Base-by-base conservation (phyloP, 2,113 vertebrate genomes). In the Hystrix brachyura region DNA sequence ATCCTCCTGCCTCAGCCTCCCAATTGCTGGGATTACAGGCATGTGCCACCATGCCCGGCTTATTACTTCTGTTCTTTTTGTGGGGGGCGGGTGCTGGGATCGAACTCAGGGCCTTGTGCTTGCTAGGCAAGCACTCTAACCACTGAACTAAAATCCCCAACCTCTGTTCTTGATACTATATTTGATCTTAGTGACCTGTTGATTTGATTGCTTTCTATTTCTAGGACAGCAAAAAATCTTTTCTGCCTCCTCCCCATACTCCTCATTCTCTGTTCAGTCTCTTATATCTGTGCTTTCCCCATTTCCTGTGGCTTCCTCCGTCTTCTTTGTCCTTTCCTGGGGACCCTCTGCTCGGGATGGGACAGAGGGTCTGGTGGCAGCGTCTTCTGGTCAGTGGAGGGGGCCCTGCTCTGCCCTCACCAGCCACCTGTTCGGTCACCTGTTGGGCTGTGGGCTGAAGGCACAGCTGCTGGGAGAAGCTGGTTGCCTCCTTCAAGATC, bases 131-230 rank as follows among this genome's bases (percentile, higher is more conserved):
- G 38, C 38, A 38, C 38, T 38, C 38, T 38, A 38, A 38, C 38
- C 38, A 38, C 38, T 38, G 38, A 38, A 38, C 38, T 38, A 38
- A 38, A 38, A 38, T 38, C 38, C 38, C 38, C 38, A 38, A 48
- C 46, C 51, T 78, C 14, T 78, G 46, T 87, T 92, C 43, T 4
- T 72, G 69, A 29, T 59, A 13, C 57, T 69, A 46, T 79, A 46
- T 55, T 5, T 15, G 6, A 51, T 71, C 62, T 90, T 29, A 23
- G n/a, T 29, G 78, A 55, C 60, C 48, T 23, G 0, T 85, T 76
- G 72, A 32, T 90, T 74, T 82, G 74, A 55, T 69, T 82, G 79
- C 38, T 78, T 87, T 93, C 19, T 65, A 34, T 53, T 81, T 85
- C 29, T 81, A 82, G 85, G 60, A 76, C 48, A 67, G 57, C n/a